Base-by-base conservation (phyloP, 2,797 vertebrate genomes). In the Lagorchestes hirsutus region DNA sequence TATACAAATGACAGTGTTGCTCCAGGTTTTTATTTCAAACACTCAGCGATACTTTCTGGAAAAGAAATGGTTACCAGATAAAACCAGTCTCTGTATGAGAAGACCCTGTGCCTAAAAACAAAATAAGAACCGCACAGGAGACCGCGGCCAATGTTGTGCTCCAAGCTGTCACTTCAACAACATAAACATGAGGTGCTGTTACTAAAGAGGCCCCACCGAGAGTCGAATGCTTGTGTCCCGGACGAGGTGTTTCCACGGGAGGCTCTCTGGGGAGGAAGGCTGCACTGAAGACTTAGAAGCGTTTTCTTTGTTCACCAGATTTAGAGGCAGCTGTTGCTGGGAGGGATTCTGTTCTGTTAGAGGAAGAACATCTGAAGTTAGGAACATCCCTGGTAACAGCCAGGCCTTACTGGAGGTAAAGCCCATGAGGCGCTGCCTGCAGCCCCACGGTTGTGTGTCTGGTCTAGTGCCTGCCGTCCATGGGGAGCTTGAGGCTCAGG, bases 261-360 rank as follows among this genome's bases (percentile, higher is more conserved):
- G 67, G 90, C 93, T 0, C 95, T 97, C 90, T 96, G 96, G 95
- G 96, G 97, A 96, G 92, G 93, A 96, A 97, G 93, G 90, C 94
- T 95, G 97, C 94, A 97, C 94, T 98, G 97, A 97, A 97, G 95
- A 95, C 93, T 97, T 95, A 90, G 40, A 55, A 91, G 96, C 94
- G 96, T 96, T 93, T 34, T 97, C 97, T 95, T 97, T 97, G 98
- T 97, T 98, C 97, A 95, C 59, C 90, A 57, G 96, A 93, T 94
- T 96, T 94, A 92, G 94, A 98, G 94, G 96, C 96, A 93, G 91
- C 94, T 94, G 94, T 0, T 95, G 98, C 96, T 67, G 34, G 93
- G 93, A 59, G 97, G 95, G 56, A 91, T 92, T 96, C 98, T 98
- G 97, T 54, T 97, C 98, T 98, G 97, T 54, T 97, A 98, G 98